Evolutionary conservation across 2,113 vertebrate species (phyloP).

Genomic region (Baryphthengus martii): DNA sequence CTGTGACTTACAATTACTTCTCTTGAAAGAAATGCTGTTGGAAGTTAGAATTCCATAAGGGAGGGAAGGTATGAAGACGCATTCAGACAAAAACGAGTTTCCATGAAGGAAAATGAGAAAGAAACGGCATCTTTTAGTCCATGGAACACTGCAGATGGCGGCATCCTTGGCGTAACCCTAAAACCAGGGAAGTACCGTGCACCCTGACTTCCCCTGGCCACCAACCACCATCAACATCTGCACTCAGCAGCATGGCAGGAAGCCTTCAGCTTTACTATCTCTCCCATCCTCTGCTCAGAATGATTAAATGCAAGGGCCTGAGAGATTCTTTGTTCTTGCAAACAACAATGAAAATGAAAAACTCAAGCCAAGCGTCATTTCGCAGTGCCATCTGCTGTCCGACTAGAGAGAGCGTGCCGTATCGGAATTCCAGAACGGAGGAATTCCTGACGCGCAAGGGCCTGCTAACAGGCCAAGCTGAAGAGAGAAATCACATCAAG

Average conservation of each 20-base stretch:
- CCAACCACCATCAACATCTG: not conserved
- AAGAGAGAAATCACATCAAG: not conserved
- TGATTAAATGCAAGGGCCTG: not conserved
- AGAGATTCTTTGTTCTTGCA: not conserved
- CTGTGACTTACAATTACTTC: not conserved
- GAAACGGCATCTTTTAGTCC: not conserved
- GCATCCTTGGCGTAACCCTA: not conserved
- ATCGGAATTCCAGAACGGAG: not conserved
- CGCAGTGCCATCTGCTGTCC: conserved; percentile 29
- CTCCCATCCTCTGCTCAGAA: not conserved
- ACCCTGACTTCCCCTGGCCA: not conserved
- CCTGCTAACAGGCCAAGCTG: not conserved
- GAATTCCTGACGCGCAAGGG: not conserved
- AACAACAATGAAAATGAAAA: not conserved
- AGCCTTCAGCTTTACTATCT: not conserved
- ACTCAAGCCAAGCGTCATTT: not conserved
- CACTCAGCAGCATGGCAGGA: accelerated
- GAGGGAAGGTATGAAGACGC: not conserved
- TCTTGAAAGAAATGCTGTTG: not conserved
- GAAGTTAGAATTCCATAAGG: not conserved
- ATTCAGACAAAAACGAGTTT: not conserved
- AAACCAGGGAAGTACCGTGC: not conserved
- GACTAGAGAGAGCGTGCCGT: not conserved
- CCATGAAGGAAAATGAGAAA: not conserved
- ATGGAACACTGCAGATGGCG: not conserved